Evolutionary conservation across 2,888 invertebrate species (phyloP).

Genomic region (Celastrina argiolus): DNA sequence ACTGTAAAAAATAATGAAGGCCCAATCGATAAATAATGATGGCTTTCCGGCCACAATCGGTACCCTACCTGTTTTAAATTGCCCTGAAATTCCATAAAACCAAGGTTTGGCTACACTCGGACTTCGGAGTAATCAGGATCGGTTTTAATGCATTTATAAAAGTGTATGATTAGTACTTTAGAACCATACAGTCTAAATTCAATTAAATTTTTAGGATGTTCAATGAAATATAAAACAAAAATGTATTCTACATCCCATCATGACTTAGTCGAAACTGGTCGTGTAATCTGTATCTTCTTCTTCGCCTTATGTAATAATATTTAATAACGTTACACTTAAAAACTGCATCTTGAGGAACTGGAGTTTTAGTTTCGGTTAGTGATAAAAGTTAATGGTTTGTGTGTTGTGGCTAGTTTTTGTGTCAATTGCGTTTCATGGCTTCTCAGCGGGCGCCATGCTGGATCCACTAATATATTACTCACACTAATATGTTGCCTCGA

Average conservation of each 20-base stretch:
- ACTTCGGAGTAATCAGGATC: not conserved
- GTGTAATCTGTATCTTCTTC: too few relatives aligned
- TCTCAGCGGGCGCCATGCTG: slow-evolving; percentile 59
- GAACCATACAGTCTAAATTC: not conserved
- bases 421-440: slow-evolving; percentile 58
- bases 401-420: slow-evolving; percentile 50
- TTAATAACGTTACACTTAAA: not conserved
- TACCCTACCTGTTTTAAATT: slow-evolving; percentile 34
- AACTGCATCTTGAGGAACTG: slow-evolving; percentile 28
- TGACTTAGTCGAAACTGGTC: not conserved
- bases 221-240: too few relatives aligned
- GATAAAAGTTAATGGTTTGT: slow-evolving; percentile 66
- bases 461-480: slow-evolving; percentile 62
- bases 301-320: too few relatives aligned
- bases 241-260: too few relatives aligned
- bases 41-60: slow-evolving; percentile 37
- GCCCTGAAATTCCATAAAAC: slow-evolving; percentile 30
- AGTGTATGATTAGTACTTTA: not conserved
- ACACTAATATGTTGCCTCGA: slow-evolving; percentile 46
- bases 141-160: slow-evolving; percentile 1
- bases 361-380: slow-evolving; percentile 58
- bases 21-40: slow-evolving; percentile 61
- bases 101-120: slow-evolving; percentile 4
- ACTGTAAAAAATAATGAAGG: slow-evolving; percentile 49
- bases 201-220: not conserved